A percentile compares a stretch with the other conserved stretches of the same genome.
phyloP scores from a whole-genome alignment of 1,140 invertebrate genomes.

The Rhopalosiphum padi region DNA sequence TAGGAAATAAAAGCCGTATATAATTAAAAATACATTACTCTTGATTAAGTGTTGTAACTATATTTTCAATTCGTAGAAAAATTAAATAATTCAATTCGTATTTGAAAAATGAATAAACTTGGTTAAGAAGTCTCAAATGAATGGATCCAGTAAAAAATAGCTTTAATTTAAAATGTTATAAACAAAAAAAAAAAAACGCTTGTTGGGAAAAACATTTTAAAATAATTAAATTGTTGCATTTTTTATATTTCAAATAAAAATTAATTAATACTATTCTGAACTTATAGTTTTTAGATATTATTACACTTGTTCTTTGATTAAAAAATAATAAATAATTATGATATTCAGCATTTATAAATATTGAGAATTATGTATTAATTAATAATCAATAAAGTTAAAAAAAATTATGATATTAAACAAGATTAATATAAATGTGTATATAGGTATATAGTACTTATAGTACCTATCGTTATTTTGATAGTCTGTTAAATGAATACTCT shows the following conservation, averaged over 20 bases:
- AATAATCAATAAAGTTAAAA: not conserved
- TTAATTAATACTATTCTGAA: not conserved
- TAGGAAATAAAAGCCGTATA: not conserved
- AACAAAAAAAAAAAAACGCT: not conserved
- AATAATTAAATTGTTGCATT: not conserved
- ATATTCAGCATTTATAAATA: not conserved
- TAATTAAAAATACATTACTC: constrained; percentile 16
- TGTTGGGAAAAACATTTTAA: not conserved
- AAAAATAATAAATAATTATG: not conserved
- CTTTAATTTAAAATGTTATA: not conserved
- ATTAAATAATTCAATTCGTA: not conserved
- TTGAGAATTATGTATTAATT: not conserved
- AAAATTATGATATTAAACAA: not conserved
- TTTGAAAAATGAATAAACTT: not conserved
- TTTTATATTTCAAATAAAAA: not conserved
- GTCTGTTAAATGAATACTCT: too few species aligned
- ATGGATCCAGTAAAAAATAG: not conserved
- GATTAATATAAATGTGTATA: too few species aligned
- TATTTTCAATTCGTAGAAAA: not conserved
- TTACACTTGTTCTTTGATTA: not conserved
- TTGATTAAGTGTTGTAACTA: not conserved
- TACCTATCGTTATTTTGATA: too few species aligned
- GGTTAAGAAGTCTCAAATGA: not conserved
- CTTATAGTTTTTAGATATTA: not conserved
- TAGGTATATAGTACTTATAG: too few species aligned